Evolutionary conservation across 2,113 vertebrate species (phyloP).

Genomic region (Sceloporus tristichus): DNA sequence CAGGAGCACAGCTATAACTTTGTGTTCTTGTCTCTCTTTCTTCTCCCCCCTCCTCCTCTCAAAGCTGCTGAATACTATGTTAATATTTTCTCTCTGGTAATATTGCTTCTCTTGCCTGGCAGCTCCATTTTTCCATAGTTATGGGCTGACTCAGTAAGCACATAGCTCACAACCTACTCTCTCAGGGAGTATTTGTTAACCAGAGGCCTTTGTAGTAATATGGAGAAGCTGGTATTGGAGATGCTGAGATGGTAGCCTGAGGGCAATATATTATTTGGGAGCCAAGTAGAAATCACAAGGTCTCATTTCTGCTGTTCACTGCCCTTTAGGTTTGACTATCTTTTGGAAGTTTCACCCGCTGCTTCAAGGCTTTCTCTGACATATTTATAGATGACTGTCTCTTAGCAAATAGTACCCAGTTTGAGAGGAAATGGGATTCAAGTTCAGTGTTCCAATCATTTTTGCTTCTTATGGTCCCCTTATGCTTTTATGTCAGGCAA

Average conservation of each 20-base stretch:
- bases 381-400: background rate
- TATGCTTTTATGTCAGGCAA: background rate
- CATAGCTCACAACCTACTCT: slow-evolving; percentile 5
- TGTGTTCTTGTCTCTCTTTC: background rate
- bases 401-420: background rate
- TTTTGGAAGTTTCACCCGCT: background rate
- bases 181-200: slow-evolving; percentile 64
- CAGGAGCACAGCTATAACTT: background rate
- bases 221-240: slow-evolving; percentile 53
- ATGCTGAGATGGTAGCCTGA: background rate
- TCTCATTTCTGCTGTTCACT: background rate
- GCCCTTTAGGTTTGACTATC: background rate
- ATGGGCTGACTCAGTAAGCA: slow-evolving; percentile 59
- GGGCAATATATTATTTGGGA: background rate
- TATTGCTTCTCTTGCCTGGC: slow-evolving; percentile 48
- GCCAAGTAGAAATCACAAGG: background rate
- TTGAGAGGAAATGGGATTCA: background rate
- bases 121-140: slow-evolving; percentile 55
- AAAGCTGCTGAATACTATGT: slow-evolving; percentile 28
- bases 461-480: background rate
- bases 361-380: background rate
- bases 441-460: background rate
- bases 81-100: slow-evolving; percentile 49
- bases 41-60: background rate
- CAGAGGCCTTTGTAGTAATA: slow-evolving; percentile 55